Conservation (phyloP, 2,113 vertebrate genomes). For the Pogona vitticeps region DNA sequence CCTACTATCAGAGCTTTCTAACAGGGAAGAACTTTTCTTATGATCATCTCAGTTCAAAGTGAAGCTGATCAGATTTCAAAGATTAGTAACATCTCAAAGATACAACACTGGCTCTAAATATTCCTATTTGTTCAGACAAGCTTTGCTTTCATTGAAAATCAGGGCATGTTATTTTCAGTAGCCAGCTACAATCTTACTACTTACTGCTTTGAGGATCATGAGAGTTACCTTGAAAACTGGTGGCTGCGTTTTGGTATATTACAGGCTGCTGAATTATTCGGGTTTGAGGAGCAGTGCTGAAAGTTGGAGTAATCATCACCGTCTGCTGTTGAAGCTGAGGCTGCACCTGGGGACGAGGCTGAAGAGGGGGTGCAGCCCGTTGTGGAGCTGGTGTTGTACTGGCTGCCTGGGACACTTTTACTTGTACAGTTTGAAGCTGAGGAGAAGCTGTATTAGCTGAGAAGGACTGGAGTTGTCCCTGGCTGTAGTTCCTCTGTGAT, state of each 20-base stretch:
- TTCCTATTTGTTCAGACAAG: rapidly evolving
- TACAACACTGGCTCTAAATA: neutral
- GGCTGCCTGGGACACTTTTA: conserved; percentile 52
- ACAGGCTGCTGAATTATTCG: conserved; percentile 93
- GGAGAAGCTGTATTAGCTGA: conserved; percentile 50
- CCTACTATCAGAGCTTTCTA: neutral
- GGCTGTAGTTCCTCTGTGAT: conserved; percentile 67
- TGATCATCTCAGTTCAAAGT: too few relatives aligned
- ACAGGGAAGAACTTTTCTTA: too few relatives aligned
- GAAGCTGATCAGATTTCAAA: too few relatives aligned
- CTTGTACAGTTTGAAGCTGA: conserved; percentile 70
- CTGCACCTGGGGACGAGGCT: conserved; percentile 85
- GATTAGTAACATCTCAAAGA: neutral
- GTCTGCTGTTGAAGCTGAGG: conserved; percentile 83
- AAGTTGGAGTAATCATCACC: conserved; percentile 87
- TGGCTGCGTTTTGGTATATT: conserved; percentile 89
- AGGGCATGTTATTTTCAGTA: too few relatives aligned
- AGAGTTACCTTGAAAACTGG: conserved; percentile 88
- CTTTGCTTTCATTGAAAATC: neutral
- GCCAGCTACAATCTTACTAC: neutral
- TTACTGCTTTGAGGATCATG: neutral
- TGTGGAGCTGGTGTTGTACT: conserved; percentile 56
- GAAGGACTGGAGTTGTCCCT: conserved; percentile 69
- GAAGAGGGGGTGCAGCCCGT: conserved; percentile 80
- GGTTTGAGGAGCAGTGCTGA: conserved; percentile 84